Evolutionary conservation across 1,140 invertebrate species (phyloP).

Genomic region (Caerostris extrusa): DNA sequence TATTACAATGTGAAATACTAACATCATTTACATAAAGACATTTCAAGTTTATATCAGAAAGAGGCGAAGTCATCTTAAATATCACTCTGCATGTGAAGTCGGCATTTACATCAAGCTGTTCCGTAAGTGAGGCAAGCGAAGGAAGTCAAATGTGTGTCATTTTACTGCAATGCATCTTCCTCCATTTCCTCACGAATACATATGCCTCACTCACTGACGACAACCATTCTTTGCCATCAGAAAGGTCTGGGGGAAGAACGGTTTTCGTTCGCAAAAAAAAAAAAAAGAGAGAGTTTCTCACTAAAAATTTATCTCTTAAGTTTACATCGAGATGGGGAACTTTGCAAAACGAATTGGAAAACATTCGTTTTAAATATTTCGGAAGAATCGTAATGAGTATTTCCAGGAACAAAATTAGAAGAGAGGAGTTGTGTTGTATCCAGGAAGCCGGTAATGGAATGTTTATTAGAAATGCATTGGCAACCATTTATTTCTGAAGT

Average conservation of each 20-base stretch:
- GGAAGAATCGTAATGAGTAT: constrained; percentile 20
- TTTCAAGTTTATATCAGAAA: constrained; percentile 14
- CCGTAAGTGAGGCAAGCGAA: neutral
- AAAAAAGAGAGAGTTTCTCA: too few species aligned
- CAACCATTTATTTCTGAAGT: neutral
- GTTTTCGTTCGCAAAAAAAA: neutral
- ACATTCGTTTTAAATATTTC: constrained; percentile 16
- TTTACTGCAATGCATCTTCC: constrained; percentile 30
- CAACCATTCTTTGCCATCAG: neutral
- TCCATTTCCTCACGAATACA: neutral
- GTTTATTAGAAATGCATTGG: neutral
- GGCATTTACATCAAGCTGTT: neutral
- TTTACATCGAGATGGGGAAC: neutral
- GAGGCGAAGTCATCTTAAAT: neutral
- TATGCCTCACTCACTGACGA: neutral
- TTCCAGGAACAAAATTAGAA: neutral
- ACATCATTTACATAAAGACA: constrained; percentile 28
- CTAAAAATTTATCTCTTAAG: constrained; percentile 19
- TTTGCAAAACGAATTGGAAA: constrained; percentile 12
- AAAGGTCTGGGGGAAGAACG: neutral
- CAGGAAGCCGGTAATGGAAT: neutral
- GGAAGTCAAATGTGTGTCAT: constrained; percentile 38
- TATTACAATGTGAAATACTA: constrained; percentile 16
- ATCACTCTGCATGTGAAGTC: constrained; percentile 38
- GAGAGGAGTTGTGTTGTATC: neutral